phyloP scores from a whole-genome alignment of 1,140 invertebrate genomes.

The Acromyrmex heyeri region DNA sequence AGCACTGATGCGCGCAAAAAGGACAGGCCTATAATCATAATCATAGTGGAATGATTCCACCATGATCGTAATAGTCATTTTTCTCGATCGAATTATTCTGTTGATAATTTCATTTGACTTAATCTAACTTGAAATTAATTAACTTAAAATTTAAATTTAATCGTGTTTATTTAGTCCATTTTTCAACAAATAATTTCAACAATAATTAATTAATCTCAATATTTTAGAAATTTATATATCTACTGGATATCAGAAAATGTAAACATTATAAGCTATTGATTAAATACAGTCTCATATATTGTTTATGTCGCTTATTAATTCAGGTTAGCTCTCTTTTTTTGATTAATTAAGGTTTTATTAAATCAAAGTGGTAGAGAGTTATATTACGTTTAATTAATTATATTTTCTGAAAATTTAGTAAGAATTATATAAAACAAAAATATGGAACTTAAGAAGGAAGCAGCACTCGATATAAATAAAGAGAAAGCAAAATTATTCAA shows the following conservation, averaged over 20 bases:
- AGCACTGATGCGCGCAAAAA: no score
- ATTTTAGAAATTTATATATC: not conserved
- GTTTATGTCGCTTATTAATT: conserved; percentile 2
- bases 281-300: not conserved
- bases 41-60: no score
- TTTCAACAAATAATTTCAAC: not conserved
- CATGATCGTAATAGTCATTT: conserved; percentile 7
- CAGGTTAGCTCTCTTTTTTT: not conserved
- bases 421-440: not conserved
- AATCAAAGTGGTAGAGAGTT: not conserved
- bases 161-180: not conserved
- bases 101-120: conserved; percentile 15
- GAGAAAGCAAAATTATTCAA: conserved; percentile 27
- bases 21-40: no score
- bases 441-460: conserved; percentile 35
- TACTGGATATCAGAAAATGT: not conserved
- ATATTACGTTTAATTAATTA: not conserved
- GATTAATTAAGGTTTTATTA: not conserved
- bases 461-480: not conserved
- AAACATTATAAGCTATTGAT: not conserved
- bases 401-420: not conserved
- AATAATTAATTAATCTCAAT: no score
- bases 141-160: not conserved
- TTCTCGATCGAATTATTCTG: conserved; percentile 18
- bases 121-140: conserved; percentile 19